phyloP scores from a whole-genome alignment of 30 jellyfish, hydroid and myxozoan genomes.

The Morbakka virulenta region DNA sequence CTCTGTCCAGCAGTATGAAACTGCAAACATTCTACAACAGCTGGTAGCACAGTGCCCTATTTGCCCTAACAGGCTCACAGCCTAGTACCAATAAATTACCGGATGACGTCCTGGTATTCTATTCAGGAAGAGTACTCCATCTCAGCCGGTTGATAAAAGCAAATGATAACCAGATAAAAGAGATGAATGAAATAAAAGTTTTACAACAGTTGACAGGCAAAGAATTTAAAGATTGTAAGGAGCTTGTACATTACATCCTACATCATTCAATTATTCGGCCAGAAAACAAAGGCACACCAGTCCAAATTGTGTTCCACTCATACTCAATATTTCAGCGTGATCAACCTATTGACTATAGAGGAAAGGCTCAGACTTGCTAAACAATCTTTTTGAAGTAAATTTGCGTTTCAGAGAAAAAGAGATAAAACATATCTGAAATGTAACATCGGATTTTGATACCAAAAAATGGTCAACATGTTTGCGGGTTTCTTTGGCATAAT shows the following conservation, averaged over 20 bases:
- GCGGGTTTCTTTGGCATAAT: constrained; percentile 62
- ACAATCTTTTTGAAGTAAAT: constrained; percentile 30
- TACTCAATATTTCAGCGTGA: constrained; percentile 49
- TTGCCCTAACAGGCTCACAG: too few relatives aligned
- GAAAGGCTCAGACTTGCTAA: constrained; percentile 74
- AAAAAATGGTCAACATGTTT: constrained; percentile 55
- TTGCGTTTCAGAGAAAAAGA: constrained; percentile 61
- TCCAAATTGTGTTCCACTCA: constrained; percentile 58
- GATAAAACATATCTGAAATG: constrained; percentile 55
- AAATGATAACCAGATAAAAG: constrained; percentile 42
- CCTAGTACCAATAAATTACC: too few relatives aligned
- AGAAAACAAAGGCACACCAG: constrained; percentile 55
- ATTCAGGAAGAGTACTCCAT: too few relatives aligned
- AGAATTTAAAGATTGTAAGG: constrained; percentile 30
- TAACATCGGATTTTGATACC: constrained; percentile 44
- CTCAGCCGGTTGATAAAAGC: too few relatives aligned
- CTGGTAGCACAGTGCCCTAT: too few relatives aligned
- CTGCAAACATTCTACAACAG: too few relatives aligned
- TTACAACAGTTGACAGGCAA: constrained; percentile 5
- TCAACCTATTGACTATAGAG: constrained; percentile 45
- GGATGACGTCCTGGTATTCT: too few relatives aligned
- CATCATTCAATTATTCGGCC: constrained; percentile 56
- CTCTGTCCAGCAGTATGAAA: too few relatives aligned
- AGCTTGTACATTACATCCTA: constrained; percentile 58
- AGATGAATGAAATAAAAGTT: constrained; percentile 8